These are phyloP conservation scores for Aphodius sticticus DNA, from an alignment of 2,888 invertebrate genomes.

Conservation along the genomic window DNA sequence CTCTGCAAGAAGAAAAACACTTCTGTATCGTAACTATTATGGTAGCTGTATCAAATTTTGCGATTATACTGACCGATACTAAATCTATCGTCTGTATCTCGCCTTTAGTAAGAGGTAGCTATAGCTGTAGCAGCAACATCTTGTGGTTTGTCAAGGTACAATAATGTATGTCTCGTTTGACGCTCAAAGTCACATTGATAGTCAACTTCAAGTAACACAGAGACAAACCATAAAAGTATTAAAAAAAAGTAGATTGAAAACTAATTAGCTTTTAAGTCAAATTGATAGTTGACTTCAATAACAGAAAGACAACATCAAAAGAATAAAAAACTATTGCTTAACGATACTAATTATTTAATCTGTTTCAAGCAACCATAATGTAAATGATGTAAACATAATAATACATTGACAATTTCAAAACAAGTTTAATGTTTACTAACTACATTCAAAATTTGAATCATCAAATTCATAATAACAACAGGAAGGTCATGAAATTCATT, in stretches of 20 bases:
- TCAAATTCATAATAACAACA: too few relatives aligned
- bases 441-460: too few relatives aligned
- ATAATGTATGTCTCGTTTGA: constrained; percentile 45
- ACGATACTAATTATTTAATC: too few relatives aligned
- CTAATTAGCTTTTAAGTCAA: not conserved
- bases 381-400: too few relatives aligned
- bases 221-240: constrained; percentile 36
- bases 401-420: too few relatives aligned
- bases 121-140: constrained; percentile 17
- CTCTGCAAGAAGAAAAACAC: constrained; percentile 58
- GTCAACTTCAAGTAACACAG: constrained; percentile 45
- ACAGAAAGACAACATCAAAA: too few relatives aligned
- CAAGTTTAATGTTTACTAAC: too few relatives aligned
- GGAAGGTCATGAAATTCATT: too few relatives aligned
- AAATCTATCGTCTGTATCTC: constrained; percentile 42
- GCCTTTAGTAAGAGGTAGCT: constrained; percentile 41
- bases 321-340: too few relatives aligned
- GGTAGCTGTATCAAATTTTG: not conserved
- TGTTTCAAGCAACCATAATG: too few relatives aligned
- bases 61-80: not conserved
- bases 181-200: constrained; percentile 41
- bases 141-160: constrained; percentile 41
- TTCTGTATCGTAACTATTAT: not conserved
- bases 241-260: not conserved
- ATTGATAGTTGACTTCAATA: too few relatives aligned